Conservation (phyloP, 2,888 invertebrate genomes). For the Lydus trimaculatus region DNA sequence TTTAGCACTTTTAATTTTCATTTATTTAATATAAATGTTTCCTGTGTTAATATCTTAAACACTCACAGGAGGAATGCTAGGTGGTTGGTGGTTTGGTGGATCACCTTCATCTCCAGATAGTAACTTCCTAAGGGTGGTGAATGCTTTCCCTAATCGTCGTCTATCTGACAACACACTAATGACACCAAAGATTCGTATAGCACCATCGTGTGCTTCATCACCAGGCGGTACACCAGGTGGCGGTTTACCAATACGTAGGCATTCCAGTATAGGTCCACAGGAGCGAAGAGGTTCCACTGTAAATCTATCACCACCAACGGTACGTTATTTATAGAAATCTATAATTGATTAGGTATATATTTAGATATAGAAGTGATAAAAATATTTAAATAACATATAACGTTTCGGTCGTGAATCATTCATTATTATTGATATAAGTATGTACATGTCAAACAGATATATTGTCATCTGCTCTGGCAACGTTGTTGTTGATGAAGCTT, state of each 20-base stretch:
- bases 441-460: neutral
- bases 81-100: constrained; percentile 87
- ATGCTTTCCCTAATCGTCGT: constrained; percentile 82
- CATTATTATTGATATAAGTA: neutral
- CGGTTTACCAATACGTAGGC: constrained; percentile 84
- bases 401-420: neutral
- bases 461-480: neutral
- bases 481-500: neutral
- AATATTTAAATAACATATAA: constrained; percentile 16
- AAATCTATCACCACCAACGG: constrained; percentile 88
- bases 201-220: constrained; percentile 88
- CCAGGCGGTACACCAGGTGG: constrained; percentile 75
- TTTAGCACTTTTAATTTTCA: neutral
- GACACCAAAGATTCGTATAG: constrained; percentile 88
- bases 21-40: neutral
- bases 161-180: constrained; percentile 92
- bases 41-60: neutral
- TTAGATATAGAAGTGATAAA: neutral
- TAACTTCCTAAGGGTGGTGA: constrained; percentile 86
- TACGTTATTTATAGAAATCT: constrained; percentile 61
- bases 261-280: constrained; percentile 91
- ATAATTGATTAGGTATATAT: neutral
- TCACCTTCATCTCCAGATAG: constrained; percentile 83
- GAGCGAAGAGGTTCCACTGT: constrained; percentile 84
- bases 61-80: constrained; percentile 65